Percentiles rank a stretch among this genome's conserved stretches.
Evolutionary conservation across 37 sponge, comb jelly and placozoan genomes (phyloP).

Genomic region (Aphrocallistes beatrix): DNA sequence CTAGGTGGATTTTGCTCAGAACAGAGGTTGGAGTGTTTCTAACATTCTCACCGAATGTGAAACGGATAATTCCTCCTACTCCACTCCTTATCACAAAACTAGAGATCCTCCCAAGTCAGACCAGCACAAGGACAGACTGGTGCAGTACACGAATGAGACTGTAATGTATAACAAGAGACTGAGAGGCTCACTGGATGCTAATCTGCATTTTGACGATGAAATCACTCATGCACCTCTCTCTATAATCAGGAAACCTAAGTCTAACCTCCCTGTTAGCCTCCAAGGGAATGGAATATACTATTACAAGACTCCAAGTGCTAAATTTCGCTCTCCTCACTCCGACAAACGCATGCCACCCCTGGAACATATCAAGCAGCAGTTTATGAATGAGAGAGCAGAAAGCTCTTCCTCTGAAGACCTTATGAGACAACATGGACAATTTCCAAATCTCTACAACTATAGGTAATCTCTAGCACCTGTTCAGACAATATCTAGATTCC

Average conservation of each 20-base stretch:
- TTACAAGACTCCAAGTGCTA: not conserved
- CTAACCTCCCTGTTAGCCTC: not conserved
- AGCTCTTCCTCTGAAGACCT: not conserved
- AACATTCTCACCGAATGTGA: not conserved
- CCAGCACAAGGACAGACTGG: not conserved
- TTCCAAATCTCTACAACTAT: not conserved
- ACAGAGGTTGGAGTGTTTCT: not conserved
- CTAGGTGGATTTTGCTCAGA: not conserved
- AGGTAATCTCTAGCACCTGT: no score
- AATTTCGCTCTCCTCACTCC: not conserved
- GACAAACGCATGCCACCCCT: not conserved
- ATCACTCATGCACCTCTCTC: constrained; percentile 6
- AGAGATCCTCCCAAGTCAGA: not conserved
- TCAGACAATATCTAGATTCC: no score
- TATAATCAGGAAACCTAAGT: not conserved
- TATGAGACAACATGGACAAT: not conserved
- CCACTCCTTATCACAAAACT: not conserved
- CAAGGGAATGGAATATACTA: not conserved
- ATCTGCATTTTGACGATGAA: not conserved
- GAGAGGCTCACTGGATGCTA: not conserved
- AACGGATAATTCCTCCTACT: not conserved
- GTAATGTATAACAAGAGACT: not conserved
- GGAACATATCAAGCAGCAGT: not conserved
- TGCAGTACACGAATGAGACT: not conserved
- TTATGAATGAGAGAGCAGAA: not conserved